Percentiles rank a stretch among this genome's conserved stretches.
These are phyloP conservation scores for Lepus europaeus DNA, from an alignment of 2,113 vertebrate species.

Conservation along the genomic window DNA sequence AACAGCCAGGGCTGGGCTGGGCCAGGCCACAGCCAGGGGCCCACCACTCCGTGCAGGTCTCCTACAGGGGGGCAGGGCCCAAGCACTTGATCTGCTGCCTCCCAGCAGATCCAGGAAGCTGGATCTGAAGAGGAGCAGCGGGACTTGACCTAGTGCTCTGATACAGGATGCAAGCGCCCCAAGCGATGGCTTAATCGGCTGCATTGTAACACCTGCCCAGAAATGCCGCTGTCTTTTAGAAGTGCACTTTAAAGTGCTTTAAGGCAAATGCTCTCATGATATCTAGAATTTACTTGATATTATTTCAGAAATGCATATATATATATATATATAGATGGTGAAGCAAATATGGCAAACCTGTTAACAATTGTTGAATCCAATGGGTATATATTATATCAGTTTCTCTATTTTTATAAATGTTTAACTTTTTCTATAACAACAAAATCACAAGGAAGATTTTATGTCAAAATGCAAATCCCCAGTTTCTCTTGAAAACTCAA, in stretches of 20 bases:
- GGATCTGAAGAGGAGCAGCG: no score
- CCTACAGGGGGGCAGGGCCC: no score
- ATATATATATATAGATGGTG: not conserved
- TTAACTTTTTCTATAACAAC: not conserved
- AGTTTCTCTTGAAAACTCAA: not conserved
- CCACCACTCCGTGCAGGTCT: no score
- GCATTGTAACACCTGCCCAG: not conserved
- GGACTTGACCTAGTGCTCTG: no score
- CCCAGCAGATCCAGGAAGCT: no score
- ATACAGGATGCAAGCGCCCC: no score
- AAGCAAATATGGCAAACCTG: not conserved
- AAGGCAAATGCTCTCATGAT: not conserved
- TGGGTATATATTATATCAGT: not conserved
- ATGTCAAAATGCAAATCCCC: not conserved
- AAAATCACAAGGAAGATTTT: not conserved
- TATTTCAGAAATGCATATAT: not conserved
- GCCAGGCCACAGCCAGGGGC: no score
- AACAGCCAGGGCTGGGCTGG: no score
- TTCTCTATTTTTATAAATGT: not conserved
- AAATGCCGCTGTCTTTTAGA: not conserved
- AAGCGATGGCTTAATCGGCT: no score
- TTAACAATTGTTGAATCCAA: not conserved
- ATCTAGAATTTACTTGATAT: conserved; percentile 5
- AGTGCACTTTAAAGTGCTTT: not conserved
- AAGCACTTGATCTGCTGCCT: no score